Evolutionary conservation across 2,797 vertebrate genomes (phyloP).

Genomic region (Synaphobranchus kaupii): DNA sequence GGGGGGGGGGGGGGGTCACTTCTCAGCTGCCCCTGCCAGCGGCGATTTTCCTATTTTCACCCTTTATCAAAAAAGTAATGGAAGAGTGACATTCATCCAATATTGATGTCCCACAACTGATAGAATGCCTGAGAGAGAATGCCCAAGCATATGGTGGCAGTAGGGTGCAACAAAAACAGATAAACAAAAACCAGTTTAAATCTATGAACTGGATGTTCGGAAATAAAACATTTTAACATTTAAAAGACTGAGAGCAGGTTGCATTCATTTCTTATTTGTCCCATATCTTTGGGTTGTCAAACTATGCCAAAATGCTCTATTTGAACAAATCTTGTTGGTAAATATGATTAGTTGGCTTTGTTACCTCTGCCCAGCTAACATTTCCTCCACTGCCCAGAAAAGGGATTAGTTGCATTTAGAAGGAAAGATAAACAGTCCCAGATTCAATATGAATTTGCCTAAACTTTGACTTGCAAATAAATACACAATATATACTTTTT

Average conservation of each 20-base stretch:
- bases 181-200: background rate
- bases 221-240: background rate
- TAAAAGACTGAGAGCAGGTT: background rate
- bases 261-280: background rate
- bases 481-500: background rate
- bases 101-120: background rate
- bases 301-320: background rate
- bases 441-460: background rate
- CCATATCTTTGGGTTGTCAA: background rate
- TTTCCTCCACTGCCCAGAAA: background rate
- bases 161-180: background rate
- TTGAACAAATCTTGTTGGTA: background rate
- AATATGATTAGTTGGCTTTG: background rate
- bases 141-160: background rate
- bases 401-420: background rate
- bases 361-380: background rate
- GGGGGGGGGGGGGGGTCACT: background rate
- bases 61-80: background rate
- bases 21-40: background rate
- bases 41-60: background rate
- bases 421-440: background rate
- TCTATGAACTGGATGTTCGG: background rate
- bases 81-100: slow-evolving; percentile 2
- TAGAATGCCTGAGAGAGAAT: background rate
- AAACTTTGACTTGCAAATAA: background rate